Evolutionary conservation across 2,797 vertebrate genomes (phyloP), one percentile per base, ranked within the genome.

Genomic region (Hydrocynus forskahlii): DNA sequence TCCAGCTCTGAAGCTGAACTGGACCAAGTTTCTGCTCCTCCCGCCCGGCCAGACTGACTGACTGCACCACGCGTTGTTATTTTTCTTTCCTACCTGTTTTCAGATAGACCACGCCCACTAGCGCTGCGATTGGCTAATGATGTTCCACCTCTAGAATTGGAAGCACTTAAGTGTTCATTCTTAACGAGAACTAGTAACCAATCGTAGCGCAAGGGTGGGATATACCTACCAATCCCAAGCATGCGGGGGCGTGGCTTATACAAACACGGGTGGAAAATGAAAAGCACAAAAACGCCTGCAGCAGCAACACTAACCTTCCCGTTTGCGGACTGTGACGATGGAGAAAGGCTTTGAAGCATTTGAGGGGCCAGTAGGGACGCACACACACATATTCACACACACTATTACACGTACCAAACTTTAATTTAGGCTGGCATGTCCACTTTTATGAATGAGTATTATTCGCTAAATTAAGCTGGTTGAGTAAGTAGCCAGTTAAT

Each of bases 1-100:
- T 5, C 57, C n/a, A 4, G 14, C 23, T 10, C 23, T 5, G 23
- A 5, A 25, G 60, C 60, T 14, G 60, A 29, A 62, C 12, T 16
- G 60, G 19, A 13, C 12, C 13, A 64, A 64, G 25, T 64, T 64
- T 64, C 14, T 6, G 59, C 62, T 38, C 14, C 25, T 14, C 0
- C 48, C 48, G 7, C 9, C 21, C 5, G 57, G 8, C 5, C 57
- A 23, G 5, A 3, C 60, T 13, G 3, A 64, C 62, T 64, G 62
- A 64, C 62, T 38, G 62, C 62, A 64, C 62, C 62, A 64, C 62
- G 62, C 62, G 62, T 17, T 64, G 62, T 16, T 38, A 19, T 64
- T 64, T 64, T 64, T 64, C 14, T 64, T 64, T 35, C 62, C 14
- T 16, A 17, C 62, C 62, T 13, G 29, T 35, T 35, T 35, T 64